A percentile compares a stretch with the other conserved stretches of the same genome.
Evolutionary conservation across 2,113 vertebrate species (phyloP).

Genomic region (Cyanistes caeruleus): DNA sequence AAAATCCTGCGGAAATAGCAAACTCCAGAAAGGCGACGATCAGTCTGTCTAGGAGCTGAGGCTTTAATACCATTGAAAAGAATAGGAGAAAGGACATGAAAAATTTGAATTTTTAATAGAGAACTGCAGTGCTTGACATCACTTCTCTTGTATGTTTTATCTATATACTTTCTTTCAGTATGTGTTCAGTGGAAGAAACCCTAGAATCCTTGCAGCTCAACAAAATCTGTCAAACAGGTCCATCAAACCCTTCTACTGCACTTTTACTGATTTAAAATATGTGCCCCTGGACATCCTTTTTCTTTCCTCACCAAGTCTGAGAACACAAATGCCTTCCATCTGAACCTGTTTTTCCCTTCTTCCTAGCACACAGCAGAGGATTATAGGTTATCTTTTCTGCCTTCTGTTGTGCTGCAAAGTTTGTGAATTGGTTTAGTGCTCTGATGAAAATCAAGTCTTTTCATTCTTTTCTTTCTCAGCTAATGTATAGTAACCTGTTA

Average conservation of each 20-base stretch:
- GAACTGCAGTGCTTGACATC: not conserved
- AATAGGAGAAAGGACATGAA: not conserved
- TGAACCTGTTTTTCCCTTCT: not conserved
- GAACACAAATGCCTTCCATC: not conserved
- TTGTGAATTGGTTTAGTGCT: constrained; percentile 34
- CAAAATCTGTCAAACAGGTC: not conserved
- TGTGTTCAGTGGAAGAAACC: not conserved
- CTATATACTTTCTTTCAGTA: not conserved
- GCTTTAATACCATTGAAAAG: not conserved
- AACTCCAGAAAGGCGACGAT: not conserved
- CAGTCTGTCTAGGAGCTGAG: not conserved
- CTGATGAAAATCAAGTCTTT: constrained; percentile 47
- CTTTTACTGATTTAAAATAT: not conserved
- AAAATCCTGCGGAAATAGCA: constrained; percentile 9
- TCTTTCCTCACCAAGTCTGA: not conserved
- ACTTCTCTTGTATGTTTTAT: not conserved
- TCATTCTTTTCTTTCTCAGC: constrained; percentile 37
- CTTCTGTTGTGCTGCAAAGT: constrained; percentile 26
- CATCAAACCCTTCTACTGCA: not conserved
- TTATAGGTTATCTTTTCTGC: constrained; percentile 22
- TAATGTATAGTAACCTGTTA: constrained; percentile 15
- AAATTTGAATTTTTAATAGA: not conserved
- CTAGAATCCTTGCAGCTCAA: not conserved
- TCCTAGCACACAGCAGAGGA: not conserved
- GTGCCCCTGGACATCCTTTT: not conserved